phyloP scores from a whole-genome alignment of 2,888 invertebrate genomes.

The Rotaria sp. region DNA sequence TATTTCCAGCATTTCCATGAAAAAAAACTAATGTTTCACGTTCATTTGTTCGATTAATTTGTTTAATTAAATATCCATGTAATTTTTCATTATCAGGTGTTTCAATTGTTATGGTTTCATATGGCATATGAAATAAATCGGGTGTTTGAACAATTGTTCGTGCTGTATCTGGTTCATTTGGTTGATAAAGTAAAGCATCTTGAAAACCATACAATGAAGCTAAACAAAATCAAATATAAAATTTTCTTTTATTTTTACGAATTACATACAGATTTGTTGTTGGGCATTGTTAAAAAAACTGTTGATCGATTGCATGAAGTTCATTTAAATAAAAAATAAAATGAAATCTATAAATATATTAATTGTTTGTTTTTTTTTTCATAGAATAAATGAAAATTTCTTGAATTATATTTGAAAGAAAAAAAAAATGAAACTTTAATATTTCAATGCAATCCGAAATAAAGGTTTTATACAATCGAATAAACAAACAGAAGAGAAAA shows the following conservation, averaged over 20 bases:
- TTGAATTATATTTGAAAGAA: not conserved
- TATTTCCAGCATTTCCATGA: slow-evolving; percentile 93
- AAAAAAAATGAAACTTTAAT: not conserved
- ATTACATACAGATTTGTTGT: slow-evolving; percentile 13
- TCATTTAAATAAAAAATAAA: not conserved
- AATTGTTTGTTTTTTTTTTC: no score
- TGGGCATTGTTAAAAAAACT: not conserved
- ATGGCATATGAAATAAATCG: slow-evolving; percentile 73
- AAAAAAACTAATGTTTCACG: slow-evolving; percentile 79
- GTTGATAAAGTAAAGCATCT: slow-evolving; percentile 69
- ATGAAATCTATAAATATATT: not conserved
- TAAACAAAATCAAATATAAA: not conserved
- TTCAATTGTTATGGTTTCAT: slow-evolving; percentile 70
- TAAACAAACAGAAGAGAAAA: not conserved
- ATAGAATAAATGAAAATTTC: no score
- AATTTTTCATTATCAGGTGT: slow-evolving; percentile 54
- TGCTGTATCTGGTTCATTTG: slow-evolving; percentile 79
- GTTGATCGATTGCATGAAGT: not conserved
- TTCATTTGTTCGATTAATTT: slow-evolving; percentile 44
- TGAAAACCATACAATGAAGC: slow-evolving; percentile 27
- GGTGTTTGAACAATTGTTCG: slow-evolving; percentile 79
- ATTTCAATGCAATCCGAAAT: not conserved
- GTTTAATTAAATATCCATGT: slow-evolving; percentile 55
- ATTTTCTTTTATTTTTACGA: not conserved
- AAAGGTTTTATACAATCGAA: not conserved